phyloP scores from a whole-genome alignment of 2,797 vertebrate species.

The Sardinella longiceps region DNA sequence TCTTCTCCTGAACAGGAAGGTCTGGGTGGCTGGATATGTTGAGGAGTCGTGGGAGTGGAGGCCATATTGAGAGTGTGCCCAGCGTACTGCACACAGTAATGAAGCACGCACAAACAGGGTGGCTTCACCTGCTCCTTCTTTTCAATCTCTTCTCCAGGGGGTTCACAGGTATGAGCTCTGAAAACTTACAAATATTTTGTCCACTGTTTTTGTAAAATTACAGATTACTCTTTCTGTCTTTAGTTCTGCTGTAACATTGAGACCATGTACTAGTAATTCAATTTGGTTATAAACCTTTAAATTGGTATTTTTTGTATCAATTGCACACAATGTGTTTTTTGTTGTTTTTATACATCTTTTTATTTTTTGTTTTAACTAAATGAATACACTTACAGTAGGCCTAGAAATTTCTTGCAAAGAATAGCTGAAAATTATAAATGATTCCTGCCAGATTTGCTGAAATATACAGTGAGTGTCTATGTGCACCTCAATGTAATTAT shows the following conservation, averaged over 20 bases:
- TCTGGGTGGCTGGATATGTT: not conserved
- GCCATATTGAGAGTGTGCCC: not conserved
- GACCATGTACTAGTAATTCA: not conserved
- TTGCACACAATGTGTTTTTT: not conserved
- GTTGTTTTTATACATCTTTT: no score
- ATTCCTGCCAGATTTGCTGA: not conserved
- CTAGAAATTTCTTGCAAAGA: not conserved
- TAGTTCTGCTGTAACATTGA: not conserved
- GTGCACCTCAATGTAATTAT: not conserved
- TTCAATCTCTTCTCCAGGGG: constrained; percentile 1
- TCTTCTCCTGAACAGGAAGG: constrained; percentile 17
- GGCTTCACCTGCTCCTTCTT: not conserved
- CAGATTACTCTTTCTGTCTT: no score
- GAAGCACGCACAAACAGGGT: not conserved
- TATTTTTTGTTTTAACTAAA: no score
- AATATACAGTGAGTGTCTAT: not conserved
- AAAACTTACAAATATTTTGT: not conserved
- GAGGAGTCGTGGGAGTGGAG: not conserved
- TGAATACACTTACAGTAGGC: no score
- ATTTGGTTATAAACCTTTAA: not conserved
- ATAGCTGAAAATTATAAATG: not conserved
- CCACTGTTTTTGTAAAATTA: no score
- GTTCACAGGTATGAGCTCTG: not conserved
- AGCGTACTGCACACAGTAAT: constrained; percentile 21
- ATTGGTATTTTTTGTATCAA: not conserved